Base-by-base conservation (phyloP, 2,888 invertebrate genomes). In the Tinea trinotella region DNA sequence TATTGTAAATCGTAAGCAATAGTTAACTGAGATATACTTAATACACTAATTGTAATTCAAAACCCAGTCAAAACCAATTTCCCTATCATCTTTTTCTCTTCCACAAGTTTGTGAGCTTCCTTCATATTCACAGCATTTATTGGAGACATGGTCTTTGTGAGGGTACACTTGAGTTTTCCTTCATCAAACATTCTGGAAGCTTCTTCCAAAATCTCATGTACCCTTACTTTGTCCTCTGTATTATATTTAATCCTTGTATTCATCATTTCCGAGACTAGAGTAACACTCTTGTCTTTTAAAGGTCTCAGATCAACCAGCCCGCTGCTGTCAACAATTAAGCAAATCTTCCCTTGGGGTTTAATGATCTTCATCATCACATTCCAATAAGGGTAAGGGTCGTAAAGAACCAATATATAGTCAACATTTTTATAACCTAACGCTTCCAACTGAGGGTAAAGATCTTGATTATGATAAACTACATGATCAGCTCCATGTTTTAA, bases 321-420 rank as follows among this genome's bases (percentile, higher is more conserved):
- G 61, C 70, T 75, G 59, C 76, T 74, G 49, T 84, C 82, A 0
- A 82, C 84, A 50, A 84, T 64, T 22, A 78, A 59, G 58, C 84
- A 82, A 19, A 84, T 84, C 57, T 61, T 74, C 1, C 84, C 84
- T 59, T 80, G 79, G 6, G 84, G 74, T 56, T 79, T 84, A 5
- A 79, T 76, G 9, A 62, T 71, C 58, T 69, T 65, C 67, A 74
- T 76, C 53, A 84, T 49, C 0, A 71, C 74, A 24, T 79, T 64
- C 84, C 84, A 84, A 48, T 84, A 83, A 1, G 78, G 79, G 34
- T 65, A 77, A 9, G 84, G 84, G 56, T 84, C 83, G 57, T 74
- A 82, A 56, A 79, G 82, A 0, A 80, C 74, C 5, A 84, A 57
- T 49, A 84, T 79, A 40, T 64, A 79, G 57, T 84, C 77, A 1